These are phyloP conservation scores for Alethe diademata DNA, from an alignment of 2,113 vertebrate genomes.

Conservation along the genomic window DNA sequence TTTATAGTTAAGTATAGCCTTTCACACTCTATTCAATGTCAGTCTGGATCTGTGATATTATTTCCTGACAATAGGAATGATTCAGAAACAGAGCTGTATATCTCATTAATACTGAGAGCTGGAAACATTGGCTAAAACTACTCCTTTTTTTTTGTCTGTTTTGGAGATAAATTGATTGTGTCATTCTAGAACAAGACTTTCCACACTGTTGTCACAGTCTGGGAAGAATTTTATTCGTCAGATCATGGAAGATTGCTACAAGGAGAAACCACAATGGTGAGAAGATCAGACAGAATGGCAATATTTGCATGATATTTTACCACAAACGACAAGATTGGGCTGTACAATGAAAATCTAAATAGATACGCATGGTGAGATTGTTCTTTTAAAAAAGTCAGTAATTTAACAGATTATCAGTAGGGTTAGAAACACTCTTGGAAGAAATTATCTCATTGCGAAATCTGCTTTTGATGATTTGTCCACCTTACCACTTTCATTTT, in stretches of 20 bases:
- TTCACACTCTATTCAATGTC: neutral
- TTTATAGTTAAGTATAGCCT: neutral
- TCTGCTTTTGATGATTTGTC: neutral
- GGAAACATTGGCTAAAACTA: neutral
- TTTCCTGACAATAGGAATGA: neutral
- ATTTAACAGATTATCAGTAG: neutral
- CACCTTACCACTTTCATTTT: neutral
- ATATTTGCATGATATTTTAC: neutral
- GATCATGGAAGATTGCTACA: neutral
- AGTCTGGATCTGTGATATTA: neutral
- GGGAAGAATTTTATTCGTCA: neutral
- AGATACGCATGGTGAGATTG: fast-evolving
- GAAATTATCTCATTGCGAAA: neutral
- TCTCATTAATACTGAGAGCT: neutral
- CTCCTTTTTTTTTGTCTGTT: neutral
- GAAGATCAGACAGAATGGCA: neutral
- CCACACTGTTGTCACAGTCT: neutral
- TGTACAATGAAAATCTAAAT: neutral
- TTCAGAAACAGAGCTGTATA: neutral
- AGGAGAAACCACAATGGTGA: neutral
- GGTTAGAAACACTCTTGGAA: neutral
- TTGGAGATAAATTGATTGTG: neutral
- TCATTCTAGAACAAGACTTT: neutral
- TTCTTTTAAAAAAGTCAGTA: neutral
- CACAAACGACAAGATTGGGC: neutral